These are phyloP conservation scores for Notospermus geniculatus DNA, from an alignment of 1,140 invertebrate species.

Conservation along the genomic window DNA sequence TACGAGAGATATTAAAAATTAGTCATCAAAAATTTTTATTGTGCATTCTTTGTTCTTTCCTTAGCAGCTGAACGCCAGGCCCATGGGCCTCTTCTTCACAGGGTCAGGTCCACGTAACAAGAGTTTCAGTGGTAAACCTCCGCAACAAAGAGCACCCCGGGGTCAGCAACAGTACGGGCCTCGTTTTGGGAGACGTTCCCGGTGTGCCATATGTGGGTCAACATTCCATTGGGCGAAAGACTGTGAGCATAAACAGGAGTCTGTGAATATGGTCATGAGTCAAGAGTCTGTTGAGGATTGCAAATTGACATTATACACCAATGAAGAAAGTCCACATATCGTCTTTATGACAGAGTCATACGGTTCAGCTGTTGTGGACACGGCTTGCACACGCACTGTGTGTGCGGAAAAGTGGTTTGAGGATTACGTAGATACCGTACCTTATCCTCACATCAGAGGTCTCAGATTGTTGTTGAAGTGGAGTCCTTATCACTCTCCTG, in stretches of 20 bases:
- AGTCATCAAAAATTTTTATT: no score
- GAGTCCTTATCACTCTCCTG: no score
- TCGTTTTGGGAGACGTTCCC: neutral
- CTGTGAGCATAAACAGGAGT: constrained; percentile 2
- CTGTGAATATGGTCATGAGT: constrained; percentile 12
- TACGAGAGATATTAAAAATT: no score
- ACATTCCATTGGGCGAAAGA: constrained; percentile 12
- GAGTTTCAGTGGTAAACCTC: neutral
- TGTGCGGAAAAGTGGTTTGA: constrained; percentile 13
- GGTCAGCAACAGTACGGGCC: neutral
- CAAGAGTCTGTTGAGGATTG: constrained; percentile 13
- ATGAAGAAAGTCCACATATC: neutral
- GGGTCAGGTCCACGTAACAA: no score
- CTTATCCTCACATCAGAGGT: neutral
- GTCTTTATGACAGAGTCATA: constrained; percentile 22
- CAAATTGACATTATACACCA: constrained; percentile 20
- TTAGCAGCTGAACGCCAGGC: no score
- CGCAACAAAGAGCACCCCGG: neutral
- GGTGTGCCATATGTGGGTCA: constrained; percentile 1
- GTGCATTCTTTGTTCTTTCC: no score
- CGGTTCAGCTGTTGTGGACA: constrained; percentile 20
- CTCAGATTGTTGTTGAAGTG: neutral
- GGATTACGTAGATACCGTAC: neutral
- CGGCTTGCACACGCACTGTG: constrained; percentile 16
- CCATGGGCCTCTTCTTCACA: no score